These are phyloP conservation scores for Beris morrisii DNA, from an alignment of 2,888 invertebrate genomes.

Conservation along the genomic window DNA sequence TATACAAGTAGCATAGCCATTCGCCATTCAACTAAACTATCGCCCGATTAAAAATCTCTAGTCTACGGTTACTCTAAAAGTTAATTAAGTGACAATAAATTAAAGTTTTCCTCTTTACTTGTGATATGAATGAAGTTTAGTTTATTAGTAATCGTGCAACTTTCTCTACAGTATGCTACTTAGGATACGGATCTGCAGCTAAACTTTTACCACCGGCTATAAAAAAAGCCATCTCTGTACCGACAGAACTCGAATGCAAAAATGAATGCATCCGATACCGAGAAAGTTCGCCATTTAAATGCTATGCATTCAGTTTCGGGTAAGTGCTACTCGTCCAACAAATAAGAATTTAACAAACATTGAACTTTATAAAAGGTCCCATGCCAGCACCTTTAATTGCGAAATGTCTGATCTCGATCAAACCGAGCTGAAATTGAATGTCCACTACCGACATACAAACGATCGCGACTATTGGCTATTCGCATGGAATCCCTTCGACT, in stretches of 20 bases:
- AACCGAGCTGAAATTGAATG: constrained; percentile 71
- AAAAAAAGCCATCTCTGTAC: constrained; percentile 66
- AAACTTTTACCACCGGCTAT: constrained; percentile 67
- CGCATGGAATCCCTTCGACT: constrained; percentile 78
- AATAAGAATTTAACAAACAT: constrained; percentile 1
- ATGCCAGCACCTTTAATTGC: constrained; percentile 63
- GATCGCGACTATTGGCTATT: constrained; percentile 73
- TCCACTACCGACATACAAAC: constrained; percentile 67
- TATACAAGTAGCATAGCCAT: no score
- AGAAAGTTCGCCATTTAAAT: constrained; percentile 64
- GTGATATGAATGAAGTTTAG: no score
- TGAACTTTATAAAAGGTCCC: constrained; percentile 44
- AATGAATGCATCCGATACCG: constrained; percentile 64
- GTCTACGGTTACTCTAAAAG: no score
- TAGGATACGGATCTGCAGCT: constrained; percentile 76
- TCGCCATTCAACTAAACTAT: no score
- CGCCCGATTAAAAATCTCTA: no score
- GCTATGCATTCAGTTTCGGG: constrained; percentile 77
- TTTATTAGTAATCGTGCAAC: no score
- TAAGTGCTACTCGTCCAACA: constrained; percentile 46
- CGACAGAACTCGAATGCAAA: constrained; percentile 70
- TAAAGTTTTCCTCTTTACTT: no score
- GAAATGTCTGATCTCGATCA: constrained; percentile 76
- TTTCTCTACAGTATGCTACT: constrained; percentile 68
- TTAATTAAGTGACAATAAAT: no score